Percentiles rank a stretch among this genome's conserved stretches.
Evolutionary conservation across 2,797 vertebrate species (phyloP).

Genomic region (Falco novaeseelandiae): DNA sequence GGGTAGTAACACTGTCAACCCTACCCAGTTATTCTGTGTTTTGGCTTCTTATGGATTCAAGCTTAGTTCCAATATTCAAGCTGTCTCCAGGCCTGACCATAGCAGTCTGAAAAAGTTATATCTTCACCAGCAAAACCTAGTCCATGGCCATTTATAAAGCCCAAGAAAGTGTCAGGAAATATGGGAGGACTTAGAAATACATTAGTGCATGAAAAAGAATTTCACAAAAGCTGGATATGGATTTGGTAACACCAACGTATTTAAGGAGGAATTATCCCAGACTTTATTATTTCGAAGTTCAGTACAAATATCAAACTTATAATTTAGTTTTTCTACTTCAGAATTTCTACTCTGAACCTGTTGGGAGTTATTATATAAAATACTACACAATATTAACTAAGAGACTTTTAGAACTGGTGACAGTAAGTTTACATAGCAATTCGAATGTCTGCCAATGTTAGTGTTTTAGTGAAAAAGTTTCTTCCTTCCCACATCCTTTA

Average conservation of each 20-base stretch:
- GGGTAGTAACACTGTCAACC: background rate
- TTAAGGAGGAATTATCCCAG: background rate
- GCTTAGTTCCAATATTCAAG: background rate
- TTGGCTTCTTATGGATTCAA: background rate
- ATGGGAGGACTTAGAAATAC: background rate
- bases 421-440: conserved; percentile 7
- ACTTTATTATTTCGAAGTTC: background rate
- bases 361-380: background rate
- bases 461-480: conserved; percentile 8
- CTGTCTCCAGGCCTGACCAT: background rate
- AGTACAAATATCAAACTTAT: background rate
- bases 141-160: background rate
- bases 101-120: background rate
- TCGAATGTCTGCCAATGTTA: conserved; percentile 37
- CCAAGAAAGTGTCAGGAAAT: background rate
- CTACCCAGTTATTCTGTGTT: background rate
- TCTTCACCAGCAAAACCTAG: background rate
- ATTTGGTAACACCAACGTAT: background rate
- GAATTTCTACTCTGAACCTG: background rate
- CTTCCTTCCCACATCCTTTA: conserved; percentile 51
- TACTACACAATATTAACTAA: background rate
- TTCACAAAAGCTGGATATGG: background rate
- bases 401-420: background rate
- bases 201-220: background rate
- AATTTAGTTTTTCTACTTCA: background rate